Base-by-base conservation (phyloP, 2,888 invertebrate genomes). In the Synanthedon myopaeformis region DNA sequence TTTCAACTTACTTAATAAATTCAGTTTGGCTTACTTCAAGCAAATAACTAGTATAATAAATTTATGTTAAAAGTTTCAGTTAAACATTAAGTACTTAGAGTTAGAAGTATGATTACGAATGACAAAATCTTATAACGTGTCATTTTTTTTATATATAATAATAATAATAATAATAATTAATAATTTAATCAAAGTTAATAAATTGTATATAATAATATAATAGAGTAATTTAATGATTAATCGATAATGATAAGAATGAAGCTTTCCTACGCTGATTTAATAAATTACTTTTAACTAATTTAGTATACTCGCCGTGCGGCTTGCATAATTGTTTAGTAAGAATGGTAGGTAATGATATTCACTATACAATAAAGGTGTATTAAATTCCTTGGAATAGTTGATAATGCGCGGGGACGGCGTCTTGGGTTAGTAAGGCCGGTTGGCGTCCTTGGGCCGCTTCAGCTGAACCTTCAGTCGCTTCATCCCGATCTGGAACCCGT, bases 401-500 rank as follows among this genome's bases (percentile, higher is more conserved):
- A 78, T 76, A 82, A 72, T 76, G 78, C 85, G 82, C 87, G 79
- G 82, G 88, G 89, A 88, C 89, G 89, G 88, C 84, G 87, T 85
- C 72, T 72, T 79, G 89, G 76, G 94, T 94, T 96, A 98, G 93
- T 98, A 98, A 82, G 98, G 98, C 90, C 97, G 93, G 89, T 94
- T 96, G 79, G 97, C 96, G 87, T 98, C 97, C 90, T 98, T 98
- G 88, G 98, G 98, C 90, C 98, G 92, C 89, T 99, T 99, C 89
- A 99, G 92, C 90, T 99, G 98, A 75, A 99, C 99, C 91, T 99
- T 99, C 82, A 99, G 94, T 79, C 99, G 93, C 90, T 99, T 99
- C 98, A 99, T 99, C 77, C 99, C 99, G 86, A 99, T 99, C 90
- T 99, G 99, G 90, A 99, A 99, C 80, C 99, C 99, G 89, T 99